Base-by-base conservation (phyloP, 2,797 vertebrate species). In the Megaceryle alcyon region DNA sequence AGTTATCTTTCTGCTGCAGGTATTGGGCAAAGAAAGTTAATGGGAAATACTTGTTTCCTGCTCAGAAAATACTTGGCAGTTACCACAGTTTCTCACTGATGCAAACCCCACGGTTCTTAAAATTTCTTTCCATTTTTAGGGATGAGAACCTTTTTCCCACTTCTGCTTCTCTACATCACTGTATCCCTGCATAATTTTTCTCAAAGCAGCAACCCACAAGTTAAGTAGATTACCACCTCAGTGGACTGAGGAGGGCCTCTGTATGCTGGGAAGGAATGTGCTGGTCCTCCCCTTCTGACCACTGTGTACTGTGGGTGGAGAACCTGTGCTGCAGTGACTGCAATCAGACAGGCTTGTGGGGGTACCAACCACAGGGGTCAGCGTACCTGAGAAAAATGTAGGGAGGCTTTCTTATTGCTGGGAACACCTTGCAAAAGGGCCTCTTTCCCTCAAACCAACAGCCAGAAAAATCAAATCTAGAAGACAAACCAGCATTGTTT, bases 291-390 rank as follows among this genome's bases (percentile, higher is more conserved):
- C 6, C 8, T n/a, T 76, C 28, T 35, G 59, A 28, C 35, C 22
- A 7, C 21, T 0, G 0, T 5, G 16, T 63, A 7, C 57, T 53
- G 26, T 1, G 1, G 17, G 10, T 39, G 14, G 35, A 76, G 46
- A 56, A 41, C 10, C 18, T 56, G 10, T n/a, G 26, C 39, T 56
- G 33, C 31, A 68, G 0, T 13, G 14, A 6, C 48, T 37, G 33
- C 37, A 78, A 46, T 2, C 3, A 23, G 78, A 21, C 17, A 29
- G n/a, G 17, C 10, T n/a, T 43, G 10, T 26, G 9, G 16, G 35
- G 20, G 10, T 66, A 26, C 13, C 16, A 1, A 26, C 14, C 16
- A 1, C 66, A 29, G 63, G 12, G 46, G 18, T 28, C 39, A 49
- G 89, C 12, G 22, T n/a, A 57, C 25, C 39, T 35, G 18, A 59